Conservation (phyloP, 2,113 vertebrate species). For the Sander lucioperca region DNA sequence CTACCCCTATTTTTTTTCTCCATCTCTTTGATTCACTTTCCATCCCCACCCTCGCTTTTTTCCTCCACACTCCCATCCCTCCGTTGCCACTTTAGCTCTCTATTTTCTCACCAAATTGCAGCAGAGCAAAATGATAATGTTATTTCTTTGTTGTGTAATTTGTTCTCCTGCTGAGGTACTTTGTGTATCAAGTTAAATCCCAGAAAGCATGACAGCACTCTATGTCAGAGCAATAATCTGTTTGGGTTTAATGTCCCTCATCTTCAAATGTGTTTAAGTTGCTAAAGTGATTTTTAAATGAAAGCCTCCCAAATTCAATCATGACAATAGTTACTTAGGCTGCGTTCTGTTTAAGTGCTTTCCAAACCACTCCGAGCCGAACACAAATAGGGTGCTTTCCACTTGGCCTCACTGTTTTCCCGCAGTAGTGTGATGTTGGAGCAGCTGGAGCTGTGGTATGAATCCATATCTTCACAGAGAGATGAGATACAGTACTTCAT, state of each 20-base stretch:
- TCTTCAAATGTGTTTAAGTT: slow-evolving; percentile 37
- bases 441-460: slow-evolving; percentile 55
- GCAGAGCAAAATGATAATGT: not conserved
- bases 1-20: slow-evolving; percentile 53
- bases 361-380: slow-evolving; percentile 10
- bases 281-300: slow-evolving; percentile 45
- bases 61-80: not conserved
- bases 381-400: slow-evolving; percentile 32
- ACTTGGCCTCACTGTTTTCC: slow-evolving; percentile 25
- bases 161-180: not conserved
- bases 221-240: slow-evolving; percentile 30
- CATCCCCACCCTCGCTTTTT: slow-evolving; percentile 19
- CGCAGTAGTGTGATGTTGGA: slow-evolving; percentile 24
- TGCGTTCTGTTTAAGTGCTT: slow-evolving; percentile 49
- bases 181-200: slow-evolving; percentile 26
- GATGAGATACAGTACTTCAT: slow-evolving; percentile 66
- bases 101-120: not conserved
- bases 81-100: slow-evolving; percentile 7
- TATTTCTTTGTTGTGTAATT: slow-evolving; percentile 29
- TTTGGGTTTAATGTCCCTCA: slow-evolving; percentile 34
- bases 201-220: slow-evolving; percentile 8
- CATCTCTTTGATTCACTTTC: slow-evolving; percentile 41
- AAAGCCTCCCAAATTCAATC: slow-evolving; percentile 37
- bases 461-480: slow-evolving; percentile 52
- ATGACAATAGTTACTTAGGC: slow-evolving; percentile 15